Base-by-base conservation (phyloP, 2,113 vertebrate species). In the Rhinolophus ferrumequinum region DNA sequence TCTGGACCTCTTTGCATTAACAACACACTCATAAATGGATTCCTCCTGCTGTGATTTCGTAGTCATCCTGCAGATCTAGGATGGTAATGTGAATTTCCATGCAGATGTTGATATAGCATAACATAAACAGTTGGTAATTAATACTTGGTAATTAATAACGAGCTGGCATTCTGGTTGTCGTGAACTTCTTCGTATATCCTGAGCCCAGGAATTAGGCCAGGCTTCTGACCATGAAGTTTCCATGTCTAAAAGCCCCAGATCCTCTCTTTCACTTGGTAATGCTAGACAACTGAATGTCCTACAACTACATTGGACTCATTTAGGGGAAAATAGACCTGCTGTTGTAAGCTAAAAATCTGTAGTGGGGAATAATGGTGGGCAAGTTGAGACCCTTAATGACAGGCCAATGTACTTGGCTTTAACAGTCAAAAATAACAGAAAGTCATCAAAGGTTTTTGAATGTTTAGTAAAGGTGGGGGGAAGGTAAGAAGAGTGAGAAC, bases 1-100 rank as follows among this genome's bases (percentile, higher is more conserved):
- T 50, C 10, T 76, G 22, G 13, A 24, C 14, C 35, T 86, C 58
- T 81, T 3, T 14, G 44, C 38, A 66, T 38, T 72, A 76, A 83
- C 2, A 16, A 22, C 1, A 44, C 0, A 10, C 4, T 47, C 8
- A 35, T 10, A 6, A 72, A 85, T 14, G 11, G 2, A 62, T n/a
- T 72, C n/a, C 28, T 56, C 41, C 18, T 60, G 8, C 60, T 56
- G 38, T 75, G 26, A 67, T 66, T 41, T 41, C 35, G 26, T 28
- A 30, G 41, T 67, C 44, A 18, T 50, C 4, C 30, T 50, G 24
- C 24, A 88, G 54, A 38, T 16, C 21, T 54, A 14, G 15, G 41
- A 60, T 56, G 18, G 60, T 47, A 76, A 44, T 8, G 8, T 77
- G 22, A 60, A 56, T 60, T 73, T 70, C 22, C 44, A 11, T 13